phyloP scores from a whole-genome alignment of 2,888 invertebrate species.

The Diadromus collaris region DNA sequence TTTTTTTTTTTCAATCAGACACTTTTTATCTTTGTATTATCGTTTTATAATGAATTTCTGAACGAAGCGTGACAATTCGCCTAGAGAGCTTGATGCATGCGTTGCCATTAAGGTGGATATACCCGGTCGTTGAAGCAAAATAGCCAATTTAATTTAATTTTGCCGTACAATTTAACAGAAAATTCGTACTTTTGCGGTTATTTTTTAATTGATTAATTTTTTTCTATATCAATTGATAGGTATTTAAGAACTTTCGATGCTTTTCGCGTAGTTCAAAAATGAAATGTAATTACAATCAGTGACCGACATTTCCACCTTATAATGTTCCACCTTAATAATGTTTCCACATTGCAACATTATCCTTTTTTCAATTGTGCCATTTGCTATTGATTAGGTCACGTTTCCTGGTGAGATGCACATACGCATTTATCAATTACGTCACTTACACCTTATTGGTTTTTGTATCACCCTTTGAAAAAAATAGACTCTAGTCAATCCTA shows the following conservation, averaged over 20 bases:
- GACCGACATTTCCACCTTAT: background rate
- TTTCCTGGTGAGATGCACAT: constrained; percentile 74
- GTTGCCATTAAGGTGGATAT: constrained; percentile 2
- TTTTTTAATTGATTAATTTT: background rate
- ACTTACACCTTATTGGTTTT: constrained; percentile 73
- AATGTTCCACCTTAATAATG: no score
- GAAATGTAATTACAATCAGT: background rate
- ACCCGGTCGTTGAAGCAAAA: background rate
- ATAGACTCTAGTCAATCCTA: constrained; percentile 70
- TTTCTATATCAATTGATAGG: background rate
- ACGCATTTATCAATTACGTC: constrained; percentile 70
- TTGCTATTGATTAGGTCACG: background rate
- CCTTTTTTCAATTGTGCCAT: background rate
- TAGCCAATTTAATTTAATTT: background rate
- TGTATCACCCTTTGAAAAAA: constrained; percentile 67
- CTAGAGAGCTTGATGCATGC: constrained; percentile 45
- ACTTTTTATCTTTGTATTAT: background rate
- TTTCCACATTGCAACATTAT: background rate
- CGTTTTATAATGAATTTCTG: background rate
- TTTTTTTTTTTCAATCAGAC: background rate
- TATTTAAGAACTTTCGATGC: background rate
- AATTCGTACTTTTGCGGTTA: background rate
- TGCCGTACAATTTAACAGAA: background rate
- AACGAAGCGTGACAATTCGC: constrained; percentile 20
- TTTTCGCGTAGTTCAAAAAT: background rate